Base-by-base conservation (phyloP, 2,888 invertebrate species). In the Pheosia gnoma region DNA sequence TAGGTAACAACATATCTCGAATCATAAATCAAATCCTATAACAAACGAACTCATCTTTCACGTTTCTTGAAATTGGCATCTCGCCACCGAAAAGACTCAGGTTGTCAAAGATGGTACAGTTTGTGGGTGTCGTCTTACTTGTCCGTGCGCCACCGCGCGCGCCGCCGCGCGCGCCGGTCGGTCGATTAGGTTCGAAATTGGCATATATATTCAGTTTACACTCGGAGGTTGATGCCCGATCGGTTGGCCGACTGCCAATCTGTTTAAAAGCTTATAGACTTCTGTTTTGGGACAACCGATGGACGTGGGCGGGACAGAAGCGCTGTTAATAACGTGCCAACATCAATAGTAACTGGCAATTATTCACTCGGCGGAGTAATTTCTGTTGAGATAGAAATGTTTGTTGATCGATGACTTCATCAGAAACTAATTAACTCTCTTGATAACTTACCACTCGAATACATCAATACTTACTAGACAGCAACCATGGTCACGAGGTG, bases 171-270 rank as follows among this genome's bases (percentile, higher is more conserved):
- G 10, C 5, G 53, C 55, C 57, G 71, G 71, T 53, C 59, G 62
- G 62, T 62, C 64, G 70, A 75, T 75, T 70, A 75, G 70, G 75
- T 77, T 75, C 65, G 62, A 69, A 75, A 77, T 77, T 78, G 77
- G 79, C 75, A 74, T 75, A 74, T 75, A 76, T 75, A 25, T 72
- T 65, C 65, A 75, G 70, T 62, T 72, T 67, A 75, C 79, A 76
- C 73, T 73, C 70, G 76, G 79, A 85, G 88, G 88, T 88, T 87
- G 89, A 84, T 87, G 88, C 77, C 85, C 88, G 86, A 75, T 79
- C 82, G 80, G 68, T 77, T 90, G 91, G 91, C 88, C 61, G 37
- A 11, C 51, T 66, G 88, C 89, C 90, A 89, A 84, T 75, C 85
- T 84, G 84, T 84, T 85, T 85, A 82, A 83, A 85, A 83, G 81